phyloP scores from a whole-genome alignment of 2,888 invertebrate species.

The Chrysolina haemoptera region DNA sequence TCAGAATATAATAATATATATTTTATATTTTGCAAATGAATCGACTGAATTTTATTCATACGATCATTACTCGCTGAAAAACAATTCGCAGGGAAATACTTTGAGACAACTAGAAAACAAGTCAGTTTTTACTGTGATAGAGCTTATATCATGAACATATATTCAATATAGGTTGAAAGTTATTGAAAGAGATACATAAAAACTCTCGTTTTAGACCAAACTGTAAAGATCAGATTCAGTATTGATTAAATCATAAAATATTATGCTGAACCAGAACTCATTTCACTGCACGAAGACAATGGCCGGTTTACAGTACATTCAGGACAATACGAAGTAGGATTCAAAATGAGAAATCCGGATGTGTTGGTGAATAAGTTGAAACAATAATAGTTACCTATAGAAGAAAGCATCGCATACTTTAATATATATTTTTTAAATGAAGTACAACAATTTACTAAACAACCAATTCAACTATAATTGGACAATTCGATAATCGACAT shows the following conservation, averaged over 20 bases:
- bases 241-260: conserved; percentile 43
- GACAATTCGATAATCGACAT: too few relatives aligned
- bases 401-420: neutral
- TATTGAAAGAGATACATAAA: conserved; percentile 40
- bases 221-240: conserved; percentile 34
- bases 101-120: neutral
- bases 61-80: too few relatives aligned
- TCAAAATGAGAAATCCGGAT: neutral
- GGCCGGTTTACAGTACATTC: conserved; percentile 17
- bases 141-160: neutral
- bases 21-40: too few relatives aligned
- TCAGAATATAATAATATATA: too few relatives aligned
- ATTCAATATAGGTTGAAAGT: conserved; percentile 29
- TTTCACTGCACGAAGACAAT: conserved; percentile 13
- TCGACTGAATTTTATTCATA: too few relatives aligned
- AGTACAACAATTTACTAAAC: too few relatives aligned
- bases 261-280: conserved; percentile 37
- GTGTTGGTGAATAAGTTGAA: neutral
- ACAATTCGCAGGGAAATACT: neutral
- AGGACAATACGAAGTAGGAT: neutral
- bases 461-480: too few relatives aligned
- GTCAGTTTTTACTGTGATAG: neutral
- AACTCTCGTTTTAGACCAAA: conserved; percentile 39
- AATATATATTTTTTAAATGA: too few relatives aligned
- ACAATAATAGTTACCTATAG: neutral